Evolutionary conservation across 1,140 invertebrate genomes (phyloP).

Genomic region (Lamellibrachia luymesi): DNA sequence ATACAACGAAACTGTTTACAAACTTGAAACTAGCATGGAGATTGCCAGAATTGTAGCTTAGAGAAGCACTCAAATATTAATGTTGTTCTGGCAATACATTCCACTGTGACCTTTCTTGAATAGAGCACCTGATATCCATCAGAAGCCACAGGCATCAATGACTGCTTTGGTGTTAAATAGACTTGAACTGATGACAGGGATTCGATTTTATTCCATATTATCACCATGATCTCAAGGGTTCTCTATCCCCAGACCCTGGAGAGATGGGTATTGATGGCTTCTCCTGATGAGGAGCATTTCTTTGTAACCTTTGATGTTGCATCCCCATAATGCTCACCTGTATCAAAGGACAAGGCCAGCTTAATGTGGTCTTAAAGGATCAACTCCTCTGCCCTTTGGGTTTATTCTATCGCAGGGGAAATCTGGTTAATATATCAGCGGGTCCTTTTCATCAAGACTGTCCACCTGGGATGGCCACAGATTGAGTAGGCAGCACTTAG

Average conservation of each 20-base stretch:
- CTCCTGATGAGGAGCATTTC: background rate
- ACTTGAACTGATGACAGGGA: background rate
- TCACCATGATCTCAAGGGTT: background rate
- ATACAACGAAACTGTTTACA: background rate
- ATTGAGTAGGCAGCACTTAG: background rate
- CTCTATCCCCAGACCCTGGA: background rate
- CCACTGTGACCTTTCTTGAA: background rate
- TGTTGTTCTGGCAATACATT: background rate
- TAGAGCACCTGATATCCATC: background rate
- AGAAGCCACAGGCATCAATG: background rate
- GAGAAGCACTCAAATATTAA: background rate
- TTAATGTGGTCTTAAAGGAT: background rate
- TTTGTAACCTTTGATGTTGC: background rate
- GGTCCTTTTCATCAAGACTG: background rate
- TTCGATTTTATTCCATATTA: background rate
- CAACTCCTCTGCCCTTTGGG: background rate
- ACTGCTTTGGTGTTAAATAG: background rate
- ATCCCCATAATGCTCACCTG: background rate
- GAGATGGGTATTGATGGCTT: background rate
- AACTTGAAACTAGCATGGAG: background rate
- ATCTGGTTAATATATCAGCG: background rate
- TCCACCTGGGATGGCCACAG: background rate
- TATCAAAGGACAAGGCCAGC: background rate
- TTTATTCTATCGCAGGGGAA: background rate
- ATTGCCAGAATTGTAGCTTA: background rate